These are phyloP conservation scores for Hippopotamus amphibius DNA, from an alignment of 2,113 vertebrate genomes.

Conservation along the genomic window DNA sequence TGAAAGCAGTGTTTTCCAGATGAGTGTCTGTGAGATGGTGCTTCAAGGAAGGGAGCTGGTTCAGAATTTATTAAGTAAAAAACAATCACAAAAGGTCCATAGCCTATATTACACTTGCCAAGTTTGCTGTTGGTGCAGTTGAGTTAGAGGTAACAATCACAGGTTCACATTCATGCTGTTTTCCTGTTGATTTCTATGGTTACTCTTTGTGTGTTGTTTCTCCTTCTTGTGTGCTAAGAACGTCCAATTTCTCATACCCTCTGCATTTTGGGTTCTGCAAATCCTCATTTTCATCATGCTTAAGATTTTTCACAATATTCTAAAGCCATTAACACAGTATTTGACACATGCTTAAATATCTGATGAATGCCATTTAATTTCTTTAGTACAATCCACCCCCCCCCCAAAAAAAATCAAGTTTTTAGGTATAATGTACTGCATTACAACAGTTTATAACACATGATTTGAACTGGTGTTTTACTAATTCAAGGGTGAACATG, in stretches of 20 bases:
- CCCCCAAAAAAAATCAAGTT: neutral
- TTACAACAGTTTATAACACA: neutral
- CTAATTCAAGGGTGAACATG: neutral
- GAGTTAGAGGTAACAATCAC: neutral
- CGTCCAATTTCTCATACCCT: neutral
- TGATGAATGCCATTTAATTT: constrained; percentile 26
- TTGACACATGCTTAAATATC: neutral
- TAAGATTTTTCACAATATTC: neutral
- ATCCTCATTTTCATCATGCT: neutral
- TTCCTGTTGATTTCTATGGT: neutral
- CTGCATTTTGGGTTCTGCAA: neutral
- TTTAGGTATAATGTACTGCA: neutral
- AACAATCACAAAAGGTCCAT: neutral
- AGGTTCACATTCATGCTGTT: neutral
- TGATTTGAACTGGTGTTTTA: neutral
- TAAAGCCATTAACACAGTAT: neutral
- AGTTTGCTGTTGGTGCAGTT: neutral
- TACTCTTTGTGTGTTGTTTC: neutral
- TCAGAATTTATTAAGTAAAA: neutral
- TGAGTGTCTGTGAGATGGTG: neutral
- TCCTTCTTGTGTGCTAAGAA: neutral
- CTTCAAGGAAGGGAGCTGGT: neutral
- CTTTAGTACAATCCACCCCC: constrained; percentile 1
- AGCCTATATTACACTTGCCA: neutral
- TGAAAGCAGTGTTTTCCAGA: neutral